Evolutionary conservation across 2,888 invertebrate genomes (phyloP), one percentile per base, ranked within the genome.

Genomic region (Polylopha cassiicola): DNA sequence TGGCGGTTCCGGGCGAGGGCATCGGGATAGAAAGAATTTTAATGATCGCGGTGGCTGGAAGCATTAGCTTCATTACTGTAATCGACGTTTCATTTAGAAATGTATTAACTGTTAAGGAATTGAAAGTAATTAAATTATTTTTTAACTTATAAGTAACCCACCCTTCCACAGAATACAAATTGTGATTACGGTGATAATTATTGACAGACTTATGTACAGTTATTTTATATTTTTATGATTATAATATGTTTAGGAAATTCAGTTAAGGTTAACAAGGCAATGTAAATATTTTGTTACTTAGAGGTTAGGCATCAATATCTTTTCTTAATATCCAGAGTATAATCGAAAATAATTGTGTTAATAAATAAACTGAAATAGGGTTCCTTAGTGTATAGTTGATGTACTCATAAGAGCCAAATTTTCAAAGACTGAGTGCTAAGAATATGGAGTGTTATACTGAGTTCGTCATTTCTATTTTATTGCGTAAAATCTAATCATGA

Each of bases 381-480:
- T 61, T 61, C 51, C 58, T 64, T 66, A 61, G 50, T 54, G 59
- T 61, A 59, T 55, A n/a, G n/a, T n/a, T n/a, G 55, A 72, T 62
- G 71, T 75, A 73, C 77, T 80, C 74, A 74, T 73, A 76, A 70
- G 78, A 79, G 82, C 82, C 84, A 82, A 84, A 84, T 77, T 73
- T 75, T 75, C 74, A 65, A 82, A 85, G 85, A 85, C 85, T 85
- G 85, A 84, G 71, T 73, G 78, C 67, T 34, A 34, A 18, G 17
- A 63, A 67, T 68, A 73, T 72, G 71, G 65, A 60, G 65, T 64
- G 60, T 61, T 58, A 63, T 69, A 61, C 60, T 60, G 49, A 55
- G 58, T 58, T 55, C 46, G 43, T 48, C 44, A 28, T 41, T 10
- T 11, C 29, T 26, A 30, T 20, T 21, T 10, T 18, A 38, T 18